These are phyloP conservation scores for Tor tambroides DNA, from an alignment of 2,113 vertebrate species.

Conservation along the genomic window DNA sequence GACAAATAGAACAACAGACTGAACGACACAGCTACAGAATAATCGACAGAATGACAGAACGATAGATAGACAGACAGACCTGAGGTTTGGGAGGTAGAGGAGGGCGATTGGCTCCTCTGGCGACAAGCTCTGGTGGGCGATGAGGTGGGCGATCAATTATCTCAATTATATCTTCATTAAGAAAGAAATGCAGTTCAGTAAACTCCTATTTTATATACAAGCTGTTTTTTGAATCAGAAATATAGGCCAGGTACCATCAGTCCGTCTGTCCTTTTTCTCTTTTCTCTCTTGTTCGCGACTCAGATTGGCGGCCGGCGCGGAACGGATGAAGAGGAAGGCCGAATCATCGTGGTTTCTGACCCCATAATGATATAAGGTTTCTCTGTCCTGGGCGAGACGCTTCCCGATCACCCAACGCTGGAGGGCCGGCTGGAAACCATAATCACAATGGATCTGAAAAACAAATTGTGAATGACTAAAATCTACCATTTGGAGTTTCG, in stretches of 20 bases:
- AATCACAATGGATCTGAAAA: slow-evolving; percentile 78
- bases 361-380: slow-evolving; percentile 79
- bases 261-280: slow-evolving; percentile 71
- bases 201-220: not conserved
- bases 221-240: not conserved
- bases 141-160: slow-evolving; percentile 61
- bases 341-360: slow-evolving; percentile 75
- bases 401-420: slow-evolving; percentile 88
- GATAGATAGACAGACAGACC: not conserved
- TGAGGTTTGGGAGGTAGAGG: not conserved
- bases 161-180: slow-evolving; percentile 68
- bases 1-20: not conserved
- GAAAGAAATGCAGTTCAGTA: not conserved
- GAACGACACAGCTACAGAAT: too few relatives aligned
- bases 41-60: too few relatives aligned
- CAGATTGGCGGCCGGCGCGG: slow-evolving; percentile 70
- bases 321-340: slow-evolving; percentile 83
- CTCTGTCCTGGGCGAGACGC: slow-evolving; percentile 78
- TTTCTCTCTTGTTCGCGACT: slow-evolving; percentile 73
- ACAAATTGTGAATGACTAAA: not conserved
- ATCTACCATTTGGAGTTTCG: too few relatives aligned
- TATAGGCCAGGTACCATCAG: slow-evolving; percentile 69
- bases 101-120: not conserved
- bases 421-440: slow-evolving; percentile 77
- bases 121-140: slow-evolving; percentile 38